Percentiles rank a stretch among this genome's conserved stretches.
Conservation (phyloP, 2,888 invertebrate genomes). For the Eristalinus aeneus region DNA sequence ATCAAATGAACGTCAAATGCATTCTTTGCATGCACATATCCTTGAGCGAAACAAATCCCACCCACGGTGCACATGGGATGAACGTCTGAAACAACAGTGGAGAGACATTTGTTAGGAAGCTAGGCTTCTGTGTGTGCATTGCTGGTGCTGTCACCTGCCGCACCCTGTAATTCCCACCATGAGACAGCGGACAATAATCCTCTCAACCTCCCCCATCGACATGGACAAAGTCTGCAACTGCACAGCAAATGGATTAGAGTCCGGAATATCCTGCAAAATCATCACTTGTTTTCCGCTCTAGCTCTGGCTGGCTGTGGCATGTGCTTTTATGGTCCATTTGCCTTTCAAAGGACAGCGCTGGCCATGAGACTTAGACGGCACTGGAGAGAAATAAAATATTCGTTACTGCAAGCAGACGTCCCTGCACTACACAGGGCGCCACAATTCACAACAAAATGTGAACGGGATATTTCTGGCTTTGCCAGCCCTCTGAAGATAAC, state of each 20-base stretch:
- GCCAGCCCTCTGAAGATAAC: neutral
- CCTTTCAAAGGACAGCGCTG: neutral
- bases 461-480: neutral
- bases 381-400: neutral
- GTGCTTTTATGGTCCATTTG: neutral
- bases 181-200: neutral
- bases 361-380: neutral
- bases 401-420: neutral
- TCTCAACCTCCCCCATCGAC: neutral
- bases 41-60: neutral
- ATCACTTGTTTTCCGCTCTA: neutral
- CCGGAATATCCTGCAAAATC: slow-evolving; percentile 27
- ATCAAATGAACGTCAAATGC: slow-evolving; percentile 53
- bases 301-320: neutral
- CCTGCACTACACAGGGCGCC: neutral
- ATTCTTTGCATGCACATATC: neutral
- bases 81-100: neutral
- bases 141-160: neutral
- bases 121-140: neutral
- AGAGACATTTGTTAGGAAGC: neutral
- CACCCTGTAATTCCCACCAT: neutral
- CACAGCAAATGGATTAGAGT: slow-evolving; percentile 47
- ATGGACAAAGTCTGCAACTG: slow-evolving; percentile 27
- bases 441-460: neutral
- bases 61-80: neutral